phyloP scores from a whole-genome alignment of 2,888 invertebrate species.

The Cataglyphis albicans region DNA sequence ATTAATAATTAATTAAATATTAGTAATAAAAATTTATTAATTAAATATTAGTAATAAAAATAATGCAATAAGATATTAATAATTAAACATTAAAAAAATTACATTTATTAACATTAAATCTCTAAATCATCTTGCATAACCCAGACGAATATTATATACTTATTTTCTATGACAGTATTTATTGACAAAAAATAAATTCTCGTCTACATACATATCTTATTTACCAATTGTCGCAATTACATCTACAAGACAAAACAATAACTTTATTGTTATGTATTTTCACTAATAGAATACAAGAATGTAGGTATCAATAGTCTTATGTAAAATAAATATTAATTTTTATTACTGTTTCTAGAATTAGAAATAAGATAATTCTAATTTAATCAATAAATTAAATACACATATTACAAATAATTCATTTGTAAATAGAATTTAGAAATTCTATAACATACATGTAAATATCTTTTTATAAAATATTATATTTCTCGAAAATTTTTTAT shows the following conservation, averaged over 20 bases:
- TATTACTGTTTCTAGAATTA: slow-evolving; percentile 3
- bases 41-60: background rate
- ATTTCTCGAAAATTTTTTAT: background rate
- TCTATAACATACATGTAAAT: background rate
- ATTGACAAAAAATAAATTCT: slow-evolving; percentile 14
- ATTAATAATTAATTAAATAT: slow-evolving; percentile 9
- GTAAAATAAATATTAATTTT: background rate
- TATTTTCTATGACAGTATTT: background rate
- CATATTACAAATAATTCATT: background rate
- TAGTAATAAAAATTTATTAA: background rate
- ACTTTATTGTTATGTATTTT: background rate
- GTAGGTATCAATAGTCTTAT: background rate
- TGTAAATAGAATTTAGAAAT: background rate
- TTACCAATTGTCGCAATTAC: background rate
- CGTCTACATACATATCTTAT: background rate
- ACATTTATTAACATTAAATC: background rate
- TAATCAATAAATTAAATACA: background rate
- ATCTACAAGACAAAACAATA: background rate
- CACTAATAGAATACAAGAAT: background rate
- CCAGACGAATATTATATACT: background rate
- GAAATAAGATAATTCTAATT: background rate
- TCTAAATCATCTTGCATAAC: background rate
- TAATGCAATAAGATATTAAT: slow-evolving; percentile 19
- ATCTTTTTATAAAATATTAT: background rate
- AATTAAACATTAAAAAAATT: slow-evolving; percentile 4